These are phyloP conservation scores for Morbakka virulenta DNA, from an alignment of 30 jellyfish, hydroid and myxozoan genomes.

Conservation along the genomic window DNA sequence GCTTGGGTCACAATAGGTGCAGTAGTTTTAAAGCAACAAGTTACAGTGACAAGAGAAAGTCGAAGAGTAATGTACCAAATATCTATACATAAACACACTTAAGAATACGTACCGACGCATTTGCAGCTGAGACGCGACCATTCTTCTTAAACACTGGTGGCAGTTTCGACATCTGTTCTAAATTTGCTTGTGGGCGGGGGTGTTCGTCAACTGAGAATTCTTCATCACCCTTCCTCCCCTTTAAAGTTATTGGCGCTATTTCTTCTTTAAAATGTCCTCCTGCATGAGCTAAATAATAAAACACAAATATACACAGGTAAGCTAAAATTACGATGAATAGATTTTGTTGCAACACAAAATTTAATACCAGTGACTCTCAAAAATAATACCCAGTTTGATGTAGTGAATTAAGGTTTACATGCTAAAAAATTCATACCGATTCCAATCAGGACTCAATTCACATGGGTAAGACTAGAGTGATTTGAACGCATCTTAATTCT, in stretches of 20 bases:
- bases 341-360: too few relatives aligned
- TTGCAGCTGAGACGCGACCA: slow-evolving; percentile 92
- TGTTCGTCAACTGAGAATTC: slow-evolving; percentile 80
- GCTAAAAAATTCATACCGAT: too few relatives aligned
- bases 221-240: slow-evolving; percentile 54
- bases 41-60: background rate
- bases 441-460: too few relatives aligned
- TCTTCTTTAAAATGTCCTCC: slow-evolving; percentile 76
- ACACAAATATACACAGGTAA: background rate
- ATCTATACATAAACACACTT: too few relatives aligned
- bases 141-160: slow-evolving; percentile 84
- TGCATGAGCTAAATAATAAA: slow-evolving; percentile 56
- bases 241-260: slow-evolving; percentile 76
- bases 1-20: too few relatives aligned
- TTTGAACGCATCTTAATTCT: too few relatives aligned
- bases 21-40: too few relatives aligned
- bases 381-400: too few relatives aligned
- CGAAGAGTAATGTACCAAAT: background rate
- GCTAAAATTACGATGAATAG: too few relatives aligned
- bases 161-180: slow-evolving; percentile 67
- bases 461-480: too few relatives aligned
- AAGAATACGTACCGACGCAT: slow-evolving; percentile 79
- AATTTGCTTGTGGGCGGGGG: slow-evolving; percentile 73
- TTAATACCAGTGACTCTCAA: background rate
- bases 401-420: too few relatives aligned